phyloP scores from a whole-genome alignment of 2,113 vertebrate species.

The Bostrychus sinensis region DNA sequence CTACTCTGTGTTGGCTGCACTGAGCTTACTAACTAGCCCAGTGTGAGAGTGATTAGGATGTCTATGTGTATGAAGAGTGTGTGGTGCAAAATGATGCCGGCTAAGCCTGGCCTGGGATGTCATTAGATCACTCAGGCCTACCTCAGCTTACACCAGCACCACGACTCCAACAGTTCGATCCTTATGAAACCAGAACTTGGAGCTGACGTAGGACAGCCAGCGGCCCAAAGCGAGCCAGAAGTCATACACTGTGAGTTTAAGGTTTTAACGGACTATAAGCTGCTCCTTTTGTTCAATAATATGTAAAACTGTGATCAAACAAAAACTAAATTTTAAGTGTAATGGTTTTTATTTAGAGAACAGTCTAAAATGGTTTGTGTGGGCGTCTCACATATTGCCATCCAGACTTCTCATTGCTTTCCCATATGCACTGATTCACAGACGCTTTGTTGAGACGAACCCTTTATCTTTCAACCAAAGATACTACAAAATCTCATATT shows the following conservation, averaged over 20 bases:
- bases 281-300: not conserved
- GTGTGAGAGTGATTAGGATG: slow-evolving; percentile 37
- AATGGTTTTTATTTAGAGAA: not conserved
- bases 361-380: slow-evolving; percentile 13
- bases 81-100: slow-evolving; percentile 58
- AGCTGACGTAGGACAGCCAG: slow-evolving; percentile 54
- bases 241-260: not conserved
- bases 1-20: slow-evolving; percentile 46
- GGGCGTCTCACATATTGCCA: slow-evolving; percentile 14
- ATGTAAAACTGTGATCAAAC: not conserved
- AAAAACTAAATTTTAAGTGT: not conserved
- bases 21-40: slow-evolving; percentile 46
- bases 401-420: slow-evolving; percentile 14
- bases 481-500: slow-evolving; percentile 30
- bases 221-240: slow-evolving; percentile 24
- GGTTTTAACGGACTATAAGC: slow-evolving; percentile 9
- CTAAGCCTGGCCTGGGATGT: slow-evolving; percentile 47
- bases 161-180: slow-evolving; percentile 35
- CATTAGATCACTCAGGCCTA: slow-evolving; percentile 66
- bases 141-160: slow-evolving; percentile 65
- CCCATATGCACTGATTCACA: slow-evolving; percentile 33
- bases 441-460: slow-evolving; percentile 20
- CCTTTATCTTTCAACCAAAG: slow-evolving; percentile 53
- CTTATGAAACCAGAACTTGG: slow-evolving; percentile 66
- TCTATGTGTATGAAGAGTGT: slow-evolving; percentile 21